Base-by-base conservation (phyloP, 2,797 vertebrate species). In the Pangasius sanitwongsei region DNA sequence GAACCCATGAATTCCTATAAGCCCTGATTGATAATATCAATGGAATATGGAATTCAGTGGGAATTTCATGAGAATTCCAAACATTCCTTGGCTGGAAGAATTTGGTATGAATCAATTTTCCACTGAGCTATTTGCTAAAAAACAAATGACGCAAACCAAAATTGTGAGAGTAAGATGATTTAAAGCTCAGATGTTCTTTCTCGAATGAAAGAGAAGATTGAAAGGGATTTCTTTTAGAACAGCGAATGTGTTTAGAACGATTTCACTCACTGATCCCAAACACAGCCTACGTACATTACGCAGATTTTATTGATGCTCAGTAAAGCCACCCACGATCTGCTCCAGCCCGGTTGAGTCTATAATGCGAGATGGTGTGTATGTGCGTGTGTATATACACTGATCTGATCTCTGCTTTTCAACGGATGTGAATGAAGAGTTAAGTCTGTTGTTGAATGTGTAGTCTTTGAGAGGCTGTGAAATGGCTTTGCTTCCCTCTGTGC, bases 111-210 rank as follows among this genome's bases (percentile, higher is more conserved):
- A 6, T 50, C 6, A 3, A 6, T 31, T 53, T n/a, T n/a, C 44
- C 13, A 1, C 13, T 44, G 20, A 44, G 44, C 8, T 13, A 28
- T 25, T 48, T 44, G 2, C 34, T 23, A 6, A 53, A 31, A 75
- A 55, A 31, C 13, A 6, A 12, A 44, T 11, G 9, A 44, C 9
- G 1, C 48, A 53, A 53, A 31, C 3, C 2, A 5, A 15, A 50
- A 77, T 50, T n/a, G 74, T 77, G 25, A 5, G 34, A 74, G 16
- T 37, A 1, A 3, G 28, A 74, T 90, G 93, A 93, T 93, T 90
- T 88, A 91, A 91, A 90, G 83, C 85, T 78, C 86, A 89, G 88
- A 91, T 90, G 87, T 90, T 86, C 67, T 86, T 75, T 81, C 77
- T 88, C 88, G 41, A 67, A 75, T 63, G 59, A 86, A 89, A 86